A percentile compares a stretch with the other conserved stretches of the same genome.
phyloP scores from a whole-genome alignment of 2,113 vertebrate genomes.

The Bettongia penicillata region DNA sequence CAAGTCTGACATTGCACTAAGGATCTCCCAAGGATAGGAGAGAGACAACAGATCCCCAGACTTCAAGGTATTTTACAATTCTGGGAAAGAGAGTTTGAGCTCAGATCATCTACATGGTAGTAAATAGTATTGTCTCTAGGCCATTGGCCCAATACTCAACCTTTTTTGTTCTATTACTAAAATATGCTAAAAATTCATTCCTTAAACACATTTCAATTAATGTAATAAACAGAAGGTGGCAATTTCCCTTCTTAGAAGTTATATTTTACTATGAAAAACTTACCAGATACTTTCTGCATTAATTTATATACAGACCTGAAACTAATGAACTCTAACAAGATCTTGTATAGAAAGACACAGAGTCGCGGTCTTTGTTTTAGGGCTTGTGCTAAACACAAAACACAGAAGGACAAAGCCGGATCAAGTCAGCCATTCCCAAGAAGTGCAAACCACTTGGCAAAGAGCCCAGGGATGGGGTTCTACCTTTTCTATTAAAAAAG shows the following conservation, averaged over 20 bases:
- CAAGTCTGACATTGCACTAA: conserved; percentile 32
- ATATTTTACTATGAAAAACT: conserved; percentile 66
- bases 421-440: background rate
- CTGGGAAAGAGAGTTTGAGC: conserved; percentile 62
- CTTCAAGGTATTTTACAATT: conserved; percentile 71
- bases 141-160: conserved; percentile 75
- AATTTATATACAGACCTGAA: conserved; percentile 23
- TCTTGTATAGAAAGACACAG: conserved; percentile 25
- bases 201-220: conserved; percentile 78
- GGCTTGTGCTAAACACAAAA: conserved; percentile 22
- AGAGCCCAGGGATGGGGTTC: background rate
- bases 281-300: conserved; percentile 43
- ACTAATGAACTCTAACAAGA: conserved; percentile 11
- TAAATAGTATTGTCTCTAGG: conserved; percentile 65
- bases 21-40: conserved; percentile 48
- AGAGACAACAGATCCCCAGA: conserved; percentile 62
- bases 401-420: too few relatives aligned
- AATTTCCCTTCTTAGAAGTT: conserved; percentile 66
- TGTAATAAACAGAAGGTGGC: conserved; percentile 72
- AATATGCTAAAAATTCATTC: conserved; percentile 73
- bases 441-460: background rate
- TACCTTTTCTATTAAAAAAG: conserved; percentile 32
- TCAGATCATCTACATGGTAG: conserved; percentile 75
- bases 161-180: conserved; percentile 68
- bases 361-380: conserved; percentile 27